A percentile compares a stretch with the other conserved stretches of the same genome.
phyloP scores from a whole-genome alignment of 2,797 vertebrate genomes.

The Rhodeus uyekii region DNA sequence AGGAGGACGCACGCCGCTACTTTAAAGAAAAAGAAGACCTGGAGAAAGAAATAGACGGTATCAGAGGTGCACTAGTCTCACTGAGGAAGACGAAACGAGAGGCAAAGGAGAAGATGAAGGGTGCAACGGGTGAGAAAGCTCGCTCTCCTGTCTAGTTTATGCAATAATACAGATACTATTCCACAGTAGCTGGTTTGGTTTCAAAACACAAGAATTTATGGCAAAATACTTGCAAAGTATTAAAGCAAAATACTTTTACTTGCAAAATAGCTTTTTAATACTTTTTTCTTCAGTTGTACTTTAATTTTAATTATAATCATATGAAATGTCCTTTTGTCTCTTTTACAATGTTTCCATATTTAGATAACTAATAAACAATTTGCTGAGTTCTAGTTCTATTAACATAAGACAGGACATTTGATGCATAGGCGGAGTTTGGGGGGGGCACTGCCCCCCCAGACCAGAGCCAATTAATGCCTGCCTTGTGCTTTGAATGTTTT shows the following conservation, averaged over 20 bases:
- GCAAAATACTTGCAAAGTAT: too few relatives aligned
- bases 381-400: not conserved
- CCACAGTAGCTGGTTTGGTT: not conserved
- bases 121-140: conserved; percentile 74
- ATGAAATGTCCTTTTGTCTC: not conserved
- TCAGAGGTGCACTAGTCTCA: conserved; percentile 80
- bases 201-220: not conserved
- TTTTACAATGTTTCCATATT: not conserved
- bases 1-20: conserved; percentile 91
- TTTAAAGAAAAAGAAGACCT: conserved; percentile 90
- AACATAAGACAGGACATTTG: not conserved
- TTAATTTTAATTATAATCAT: not conserved
- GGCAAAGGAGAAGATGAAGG: conserved; percentile 84
- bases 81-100: conserved; percentile 87
- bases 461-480: too few relatives aligned
- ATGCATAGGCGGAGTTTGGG: too few relatives aligned
- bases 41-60: conserved; percentile 87
- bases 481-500: too few relatives aligned
- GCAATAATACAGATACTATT: not conserved
- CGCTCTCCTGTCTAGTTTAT: not conserved
- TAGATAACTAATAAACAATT: not conserved
- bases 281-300: not conserved
- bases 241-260: not conserved
- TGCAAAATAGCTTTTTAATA: not conserved
- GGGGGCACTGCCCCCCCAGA: too few relatives aligned